Percentiles rank a stretch among this genome's conserved stretches.
Evolutionary conservation across 2,888 invertebrate genomes (phyloP).

Genomic region (Harmothoe impar): DNA sequence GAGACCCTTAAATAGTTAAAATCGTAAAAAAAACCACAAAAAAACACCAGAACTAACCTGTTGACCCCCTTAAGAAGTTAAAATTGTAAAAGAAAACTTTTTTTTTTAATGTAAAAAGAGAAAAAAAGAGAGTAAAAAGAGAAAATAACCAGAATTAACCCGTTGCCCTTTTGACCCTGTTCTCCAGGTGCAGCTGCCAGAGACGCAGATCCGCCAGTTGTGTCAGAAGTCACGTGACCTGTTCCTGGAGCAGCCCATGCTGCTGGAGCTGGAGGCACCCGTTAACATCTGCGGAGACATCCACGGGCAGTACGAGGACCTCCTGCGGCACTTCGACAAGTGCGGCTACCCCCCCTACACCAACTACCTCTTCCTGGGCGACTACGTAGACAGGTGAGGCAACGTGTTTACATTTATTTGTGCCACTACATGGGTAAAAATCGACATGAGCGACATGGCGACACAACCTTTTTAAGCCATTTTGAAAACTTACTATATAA

Average conservation of each 20-base stretch:
- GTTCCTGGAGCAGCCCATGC: conserved; percentile 84
- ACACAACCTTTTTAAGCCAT: too few species aligned
- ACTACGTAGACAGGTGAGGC: conserved; percentile 85
- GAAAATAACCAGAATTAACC: too few species aligned
- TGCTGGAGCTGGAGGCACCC: conserved; percentile 85
- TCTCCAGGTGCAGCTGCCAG: conserved; percentile 81
- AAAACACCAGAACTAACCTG: not conserved
- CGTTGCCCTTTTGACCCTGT: not conserved
- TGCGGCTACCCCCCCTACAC: conserved; percentile 85
- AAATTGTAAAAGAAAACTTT: not conserved
- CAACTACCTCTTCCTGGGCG: conserved; percentile 86
- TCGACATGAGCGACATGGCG: too few species aligned
- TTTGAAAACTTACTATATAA: too few species aligned
- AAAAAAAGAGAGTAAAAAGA: not conserved
- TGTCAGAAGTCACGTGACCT: conserved; percentile 83
- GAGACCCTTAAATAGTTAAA: too few species aligned
- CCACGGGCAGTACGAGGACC: conserved; percentile 85
- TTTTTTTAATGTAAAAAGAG: not conserved
- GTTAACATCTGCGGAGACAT: conserved; percentile 86
- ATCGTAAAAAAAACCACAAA: too few species aligned
- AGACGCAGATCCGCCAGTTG: conserved; percentile 84
- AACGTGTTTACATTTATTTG: too few species aligned
- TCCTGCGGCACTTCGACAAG: conserved; percentile 85
- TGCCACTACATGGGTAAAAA: too few species aligned
- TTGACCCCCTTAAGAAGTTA: not conserved